Evolutionary conservation across 1,140 invertebrate species (phyloP).

Genomic region (Eriocheir sinensis): DNA sequence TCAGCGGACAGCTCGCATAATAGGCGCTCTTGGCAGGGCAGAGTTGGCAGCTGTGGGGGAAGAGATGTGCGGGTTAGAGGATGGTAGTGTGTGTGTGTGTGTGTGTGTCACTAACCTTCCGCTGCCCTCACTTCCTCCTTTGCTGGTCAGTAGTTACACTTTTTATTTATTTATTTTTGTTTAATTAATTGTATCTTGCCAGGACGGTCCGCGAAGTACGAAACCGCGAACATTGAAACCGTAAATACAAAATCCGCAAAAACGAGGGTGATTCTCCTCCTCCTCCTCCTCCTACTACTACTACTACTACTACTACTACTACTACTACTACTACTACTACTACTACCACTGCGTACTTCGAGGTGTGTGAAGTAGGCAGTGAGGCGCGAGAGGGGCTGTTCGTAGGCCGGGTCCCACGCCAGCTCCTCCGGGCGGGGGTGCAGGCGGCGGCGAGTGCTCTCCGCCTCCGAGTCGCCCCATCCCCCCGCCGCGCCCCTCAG

Average conservation of each 20-base stretch:
- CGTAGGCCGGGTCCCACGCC: conserved; percentile 54
- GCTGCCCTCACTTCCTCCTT: no score
- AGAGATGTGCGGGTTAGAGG: no score
- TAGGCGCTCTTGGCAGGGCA: conserved; percentile 80
- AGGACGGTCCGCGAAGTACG: no score
- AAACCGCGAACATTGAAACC: no score
- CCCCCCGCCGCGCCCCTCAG: background rate
- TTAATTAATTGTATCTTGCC: no score
- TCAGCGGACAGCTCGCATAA: conserved; percentile 80
- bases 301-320: background rate
- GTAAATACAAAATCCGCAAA: no score
- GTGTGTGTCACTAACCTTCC: no score
- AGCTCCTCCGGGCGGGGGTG: conserved; percentile 27
- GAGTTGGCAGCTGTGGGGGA: conserved; percentile 79
- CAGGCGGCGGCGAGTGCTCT: background rate
- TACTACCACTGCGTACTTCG: conserved; percentile 3
- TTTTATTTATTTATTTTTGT: no score
- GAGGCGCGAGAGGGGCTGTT: conserved; percentile 19
- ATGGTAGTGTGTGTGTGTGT: no score
- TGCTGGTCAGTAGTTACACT: no score
- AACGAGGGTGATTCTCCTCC: no score
- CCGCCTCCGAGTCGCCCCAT: background rate
- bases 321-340: background rate
- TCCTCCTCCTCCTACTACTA: no score
- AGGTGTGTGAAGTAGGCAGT: conserved; percentile 52